Conservation (phyloP, 2,888 invertebrate genomes). For the Polyploca ridens region DNA sequence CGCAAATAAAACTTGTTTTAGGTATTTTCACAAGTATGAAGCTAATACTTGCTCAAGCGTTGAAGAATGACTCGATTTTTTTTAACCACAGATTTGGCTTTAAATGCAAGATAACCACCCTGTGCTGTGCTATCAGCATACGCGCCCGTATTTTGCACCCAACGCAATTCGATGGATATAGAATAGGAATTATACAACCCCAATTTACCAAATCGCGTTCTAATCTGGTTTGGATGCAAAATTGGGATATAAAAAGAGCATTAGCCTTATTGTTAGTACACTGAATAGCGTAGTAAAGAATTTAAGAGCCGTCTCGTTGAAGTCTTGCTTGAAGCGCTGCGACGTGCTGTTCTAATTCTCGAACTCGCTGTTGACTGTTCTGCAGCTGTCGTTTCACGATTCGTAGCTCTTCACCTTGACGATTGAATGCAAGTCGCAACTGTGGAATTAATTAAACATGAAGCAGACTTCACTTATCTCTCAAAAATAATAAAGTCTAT, state of each 20-base stretch:
- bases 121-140: neutral
- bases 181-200: neutral
- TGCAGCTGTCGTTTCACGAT: constrained; percentile 90
- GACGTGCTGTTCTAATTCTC: constrained; percentile 91
- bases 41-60: neutral
- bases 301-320: constrained; percentile 53
- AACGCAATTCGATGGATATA: neutral
- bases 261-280: neutral
- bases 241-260: neutral
- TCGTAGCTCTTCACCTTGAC: constrained; percentile 91
- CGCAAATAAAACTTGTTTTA: neutral
- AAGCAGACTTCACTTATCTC: neutral
- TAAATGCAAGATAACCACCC: neutral
- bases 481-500: no score
- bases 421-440: constrained; percentile 90
- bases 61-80: neutral
- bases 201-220: no score
- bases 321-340: constrained; percentile 83
- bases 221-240: neutral
- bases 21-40: neutral
- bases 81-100: neutral
- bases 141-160: neutral
- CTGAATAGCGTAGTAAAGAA: constrained; percentile 11
- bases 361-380: constrained; percentile 91
- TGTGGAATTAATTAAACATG: constrained; percentile 53